Evolutionary conservation across 1,140 invertebrate species (phyloP), one percentile per base, ranked within the genome.

Genomic region (Melanaphis sacchari): DNA sequence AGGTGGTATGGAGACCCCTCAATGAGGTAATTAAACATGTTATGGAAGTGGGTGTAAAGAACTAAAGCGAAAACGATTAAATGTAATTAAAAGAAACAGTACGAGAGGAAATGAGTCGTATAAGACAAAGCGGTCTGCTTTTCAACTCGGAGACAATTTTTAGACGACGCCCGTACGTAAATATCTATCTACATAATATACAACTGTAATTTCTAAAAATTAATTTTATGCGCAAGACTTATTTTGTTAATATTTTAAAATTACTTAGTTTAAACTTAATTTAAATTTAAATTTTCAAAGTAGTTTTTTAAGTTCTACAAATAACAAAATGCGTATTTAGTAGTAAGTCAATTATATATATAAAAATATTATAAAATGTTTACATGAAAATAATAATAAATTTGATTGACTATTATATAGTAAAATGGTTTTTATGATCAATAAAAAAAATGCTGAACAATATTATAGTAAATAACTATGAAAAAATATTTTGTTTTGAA

Each of bases 31-130:
- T 82, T 93, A 93, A 93, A 84, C 76, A 93, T 54, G n/a, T 81
- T 36, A 38, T 52, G 43, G 24, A 82, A 52, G 91, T 82, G 91
- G 76, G 91, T 93, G 76, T 82, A 93, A 85, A 85, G n/a, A 26
- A 93, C 76, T 93, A 38, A 82, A 93, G 46, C 81, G 36, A 40
- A 93, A 40, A 93, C 81, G 81, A 93, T 93, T 93, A 93, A 85
- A 82, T 54, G 81, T 41, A 93, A 93, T 93, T 93, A 93, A 85
- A 49, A 93, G 46, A 76, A 93, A 84, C 26, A n/a, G n/a, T 85
- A 43, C 11, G 52, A 85, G 40, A 93, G 91, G 81, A 93, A 93
- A 93, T 84, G 81, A 92, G 41, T 52, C 26, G 76, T 46, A 59
- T 26, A 54, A 90, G 52, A 90, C 54, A 90, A 90, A 66, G 24